Base-by-base conservation (phyloP, 2,888 invertebrate genomes). In the Rugalucina vietnamica region DNA sequence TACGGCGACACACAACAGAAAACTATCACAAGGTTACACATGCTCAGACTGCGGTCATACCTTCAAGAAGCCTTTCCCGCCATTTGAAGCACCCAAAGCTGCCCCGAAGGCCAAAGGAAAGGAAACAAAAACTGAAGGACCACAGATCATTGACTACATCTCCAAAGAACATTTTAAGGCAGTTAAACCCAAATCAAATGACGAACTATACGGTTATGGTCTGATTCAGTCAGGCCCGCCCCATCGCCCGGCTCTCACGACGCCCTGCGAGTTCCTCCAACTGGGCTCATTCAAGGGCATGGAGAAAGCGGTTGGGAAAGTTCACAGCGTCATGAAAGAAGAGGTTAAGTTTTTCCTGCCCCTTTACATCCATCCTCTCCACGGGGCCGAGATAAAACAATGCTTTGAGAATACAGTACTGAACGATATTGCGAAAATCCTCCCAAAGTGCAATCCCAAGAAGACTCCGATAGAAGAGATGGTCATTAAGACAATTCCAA, bases 31-130 rank as follows among this genome's bases (percentile, higher is more conserved):
- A 76, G 74, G 60, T n/a, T 57, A 91, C 83, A 87, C 24, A 10
- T 93, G 93, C 75, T 72, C 37, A 5, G 93, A 93, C 72, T 93
- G 93, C 82, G 93, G 93, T 0, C 93, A 93, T 81, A 89, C 86
- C 0, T 90, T 90, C 81, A 88, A 78, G 69, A 91, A 91, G 60
- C 93, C 93, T 10, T 92, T 87, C 75, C 93, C 93, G 0, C 82
- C 92, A 10, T 83, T 92, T 29, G 75, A 76, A 69, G 14, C 77
- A 21, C 49, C 84, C 37, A 84, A 82, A 79, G 77, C 75, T 36
- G 82, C 80, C 60, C 83, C 71, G 54, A 78, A 71, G 1, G 79
- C 76, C 21, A 84, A 84, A 54, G 43, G 73, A 0, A 79, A 49
- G 0, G 78, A 72, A 39, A 39, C 82, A 27, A 71, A 75, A 24